Percentiles rank a stretch among this genome's conserved stretches.
phyloP scores from a whole-genome alignment of 2,113 vertebrate species.

The Elaphurus davidianus region DNA sequence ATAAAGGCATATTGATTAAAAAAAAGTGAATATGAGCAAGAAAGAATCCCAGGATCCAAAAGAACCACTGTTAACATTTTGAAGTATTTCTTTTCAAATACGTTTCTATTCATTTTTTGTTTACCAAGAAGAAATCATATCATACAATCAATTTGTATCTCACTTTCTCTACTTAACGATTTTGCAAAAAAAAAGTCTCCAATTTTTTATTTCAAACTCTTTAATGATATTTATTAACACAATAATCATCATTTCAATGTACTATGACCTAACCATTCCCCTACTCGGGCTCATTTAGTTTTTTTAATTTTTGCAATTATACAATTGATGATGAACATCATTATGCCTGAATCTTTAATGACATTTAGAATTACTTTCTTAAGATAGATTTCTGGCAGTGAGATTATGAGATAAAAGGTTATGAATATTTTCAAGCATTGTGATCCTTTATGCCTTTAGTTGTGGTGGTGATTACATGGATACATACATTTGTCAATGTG shows the following conservation, averaged over 20 bases:
- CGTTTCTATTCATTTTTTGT: background rate
- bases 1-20: background rate
- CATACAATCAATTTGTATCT: background rate
- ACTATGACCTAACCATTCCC: background rate
- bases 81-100: background rate
- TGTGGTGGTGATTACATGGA: background rate
- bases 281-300: background rate
- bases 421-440: background rate
- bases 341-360: background rate
- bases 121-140: background rate
- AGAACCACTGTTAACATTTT: background rate
- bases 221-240: background rate
- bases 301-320: background rate
- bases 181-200: background rate
- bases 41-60: background rate
- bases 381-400: background rate
- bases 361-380: conserved; percentile 5
- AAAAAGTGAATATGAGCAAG: background rate
- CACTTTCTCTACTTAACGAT: background rate
- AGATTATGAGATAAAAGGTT: background rate
- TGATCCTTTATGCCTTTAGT: background rate
- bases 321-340: background rate
- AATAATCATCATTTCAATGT: background rate
- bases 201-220: background rate
- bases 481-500: background rate